Percentiles rank a stretch among this genome's conserved stretches.
phyloP scores from a whole-genome alignment of 2,888 invertebrate species.

The Cerastis leucographa region DNA sequence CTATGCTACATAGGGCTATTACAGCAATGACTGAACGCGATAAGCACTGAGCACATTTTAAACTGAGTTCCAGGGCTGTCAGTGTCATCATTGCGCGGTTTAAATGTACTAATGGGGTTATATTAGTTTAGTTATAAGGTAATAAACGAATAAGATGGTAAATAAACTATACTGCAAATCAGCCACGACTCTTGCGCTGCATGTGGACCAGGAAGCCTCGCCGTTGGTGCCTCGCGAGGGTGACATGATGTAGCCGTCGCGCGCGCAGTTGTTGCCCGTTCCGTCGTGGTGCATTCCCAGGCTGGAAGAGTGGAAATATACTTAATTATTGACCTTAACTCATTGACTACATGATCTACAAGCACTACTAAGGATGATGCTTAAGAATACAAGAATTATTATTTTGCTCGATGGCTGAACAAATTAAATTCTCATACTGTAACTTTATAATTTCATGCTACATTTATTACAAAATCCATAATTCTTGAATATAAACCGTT shows the following conservation, averaged over 20 bases:
- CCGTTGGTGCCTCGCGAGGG: conserved; percentile 94
- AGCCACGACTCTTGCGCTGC: conserved; percentile 92
- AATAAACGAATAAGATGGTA: conserved; percentile 34
- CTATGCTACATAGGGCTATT: background rate
- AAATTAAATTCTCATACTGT: background rate
- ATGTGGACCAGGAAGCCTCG: conserved; percentile 94
- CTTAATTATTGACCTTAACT: conserved; percentile 7
- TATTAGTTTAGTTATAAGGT: background rate
- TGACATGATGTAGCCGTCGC: conserved; percentile 95
- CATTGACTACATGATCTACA: background rate
- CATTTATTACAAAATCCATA: conserved; percentile 16
- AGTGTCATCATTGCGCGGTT: background rate
- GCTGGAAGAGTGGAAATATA: conserved; percentile 83
- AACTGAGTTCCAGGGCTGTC: background rate
- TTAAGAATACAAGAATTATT: background rate
- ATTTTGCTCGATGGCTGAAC: conserved; percentile 3
- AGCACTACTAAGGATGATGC: background rate
- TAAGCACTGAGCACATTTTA: background rate
- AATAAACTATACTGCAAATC: conserved; percentile 89
- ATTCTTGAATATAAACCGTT: conserved; percentile 5
- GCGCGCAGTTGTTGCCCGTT: conserved; percentile 93
- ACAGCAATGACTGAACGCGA: background rate
- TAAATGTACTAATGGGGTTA: background rate
- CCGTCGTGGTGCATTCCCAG: conserved; percentile 96
- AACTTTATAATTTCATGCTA: conserved; percentile 11